Evolutionary conservation across 1,140 invertebrate genomes (phyloP).

Genomic region (Diachasmimorpha longicaudata): DNA sequence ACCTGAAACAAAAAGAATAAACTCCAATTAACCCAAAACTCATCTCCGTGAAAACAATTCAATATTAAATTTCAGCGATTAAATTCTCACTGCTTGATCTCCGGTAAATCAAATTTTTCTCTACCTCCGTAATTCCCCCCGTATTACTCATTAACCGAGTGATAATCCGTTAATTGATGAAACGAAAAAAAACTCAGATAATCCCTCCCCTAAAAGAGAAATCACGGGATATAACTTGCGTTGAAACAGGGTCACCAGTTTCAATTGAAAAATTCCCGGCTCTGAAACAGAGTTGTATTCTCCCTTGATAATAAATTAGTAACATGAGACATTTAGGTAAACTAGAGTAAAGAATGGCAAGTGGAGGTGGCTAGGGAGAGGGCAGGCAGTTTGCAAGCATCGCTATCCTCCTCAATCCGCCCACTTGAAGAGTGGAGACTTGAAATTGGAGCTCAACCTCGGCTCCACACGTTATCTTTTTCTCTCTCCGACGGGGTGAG

Average conservation of each 20-base stretch:
- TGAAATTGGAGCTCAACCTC: constrained; percentile 32
- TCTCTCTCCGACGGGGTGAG: neutral
- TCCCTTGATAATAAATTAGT: constrained; percentile 36
- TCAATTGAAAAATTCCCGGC: constrained; percentile 22
- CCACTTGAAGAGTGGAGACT: constrained; percentile 30
- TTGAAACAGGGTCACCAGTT: neutral
- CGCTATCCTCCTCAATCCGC: constrained; percentile 14
- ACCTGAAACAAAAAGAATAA: constrained; percentile 46
- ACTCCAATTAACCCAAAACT: neutral
- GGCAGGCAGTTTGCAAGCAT: neutral
- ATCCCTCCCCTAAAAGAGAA: neutral
- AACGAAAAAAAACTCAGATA: neutral
- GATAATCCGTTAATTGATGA: neutral
- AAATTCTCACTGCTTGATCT: no score
- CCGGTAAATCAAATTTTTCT: no score
- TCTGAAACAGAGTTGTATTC: neutral
- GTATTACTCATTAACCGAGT: neutral
- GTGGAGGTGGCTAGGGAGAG: neutral
- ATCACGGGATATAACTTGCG: neutral
- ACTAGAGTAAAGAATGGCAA: neutral
- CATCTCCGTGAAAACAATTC: no score
- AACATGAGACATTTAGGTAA: constrained; percentile 29
- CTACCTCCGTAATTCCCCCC: neutral
- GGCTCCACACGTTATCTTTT: neutral
- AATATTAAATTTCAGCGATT: no score